phyloP scores from a whole-genome alignment of 2,888 invertebrate species.

The Polylopha cassiicola region DNA sequence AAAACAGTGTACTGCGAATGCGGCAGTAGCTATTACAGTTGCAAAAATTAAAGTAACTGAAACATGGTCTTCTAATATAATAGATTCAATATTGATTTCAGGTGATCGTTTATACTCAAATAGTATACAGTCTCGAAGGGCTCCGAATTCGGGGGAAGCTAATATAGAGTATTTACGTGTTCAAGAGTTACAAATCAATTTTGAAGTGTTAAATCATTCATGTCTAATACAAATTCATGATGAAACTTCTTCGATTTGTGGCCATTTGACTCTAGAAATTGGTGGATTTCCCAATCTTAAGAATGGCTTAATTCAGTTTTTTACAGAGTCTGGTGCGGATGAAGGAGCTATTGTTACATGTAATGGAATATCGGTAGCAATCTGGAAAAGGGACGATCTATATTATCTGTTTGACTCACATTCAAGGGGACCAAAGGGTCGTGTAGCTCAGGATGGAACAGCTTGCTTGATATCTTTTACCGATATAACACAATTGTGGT shows the following conservation, averaged over 20 bases:
- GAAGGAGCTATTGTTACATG: slow-evolving; percentile 1
- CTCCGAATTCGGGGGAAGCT: not conserved
- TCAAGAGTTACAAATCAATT: not conserved
- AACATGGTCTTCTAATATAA: not conserved
- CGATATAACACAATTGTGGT: too few species aligned
- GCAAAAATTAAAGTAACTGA: not conserved
- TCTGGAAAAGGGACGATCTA: not conserved
- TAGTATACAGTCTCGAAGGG: not conserved
- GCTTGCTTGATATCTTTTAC: not conserved
- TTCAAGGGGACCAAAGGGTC: not conserved
- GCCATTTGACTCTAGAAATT: too few species aligned
- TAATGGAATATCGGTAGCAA: not conserved
- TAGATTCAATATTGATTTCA: not conserved
- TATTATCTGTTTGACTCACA: slow-evolving; percentile 5
- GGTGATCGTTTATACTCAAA: not conserved
- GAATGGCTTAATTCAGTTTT: not conserved
- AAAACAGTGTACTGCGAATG: slow-evolving; percentile 2
- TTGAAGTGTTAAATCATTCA: not conserved
- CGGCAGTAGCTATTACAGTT: not conserved
- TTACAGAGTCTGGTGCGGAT: not conserved
- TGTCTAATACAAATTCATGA: not conserved
- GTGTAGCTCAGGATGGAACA: not conserved
- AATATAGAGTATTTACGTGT: too few species aligned
- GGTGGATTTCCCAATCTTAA: not conserved
- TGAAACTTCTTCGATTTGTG: too few species aligned